Evolutionary conservation across 2,888 invertebrate genomes (phyloP), one percentile per base, ranked within the genome.

Genomic region (Graphium colonna): DNA sequence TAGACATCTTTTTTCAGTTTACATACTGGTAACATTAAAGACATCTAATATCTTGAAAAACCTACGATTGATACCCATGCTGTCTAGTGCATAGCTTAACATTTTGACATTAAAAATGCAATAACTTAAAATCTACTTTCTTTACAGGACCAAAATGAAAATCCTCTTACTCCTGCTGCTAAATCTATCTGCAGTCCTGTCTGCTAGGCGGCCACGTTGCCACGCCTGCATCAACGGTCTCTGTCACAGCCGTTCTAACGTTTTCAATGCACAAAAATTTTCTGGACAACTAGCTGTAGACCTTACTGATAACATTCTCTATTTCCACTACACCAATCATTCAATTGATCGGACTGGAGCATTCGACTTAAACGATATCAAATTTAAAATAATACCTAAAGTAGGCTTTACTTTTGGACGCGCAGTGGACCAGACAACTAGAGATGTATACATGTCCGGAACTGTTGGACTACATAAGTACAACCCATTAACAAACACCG

Each of bases 201-300:
- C 56, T 42, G 52, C 62, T 0, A 63, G 57, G 36, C 58, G 61
- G 8, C 52, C 61, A 46, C 54, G 55, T 28, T 84, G 85, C 60
- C 69, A 85, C 52, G 82, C 80, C 1, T 84, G 84, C 53, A 63
- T 84, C 33, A 71, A 81, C 52, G 70, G 68, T n/a, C 60, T 67
- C 0, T 85, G 85, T 49, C 79, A 81, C 62, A 72, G 69, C 1
- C 73, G 72, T 51, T 69, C 69, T 1, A 68, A 59, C 36, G 67
- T 84, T 39, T 69, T 76, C 48, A 68, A 71, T 33, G 73, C 71
- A 38, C 58, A 71, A 31, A 69, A 72, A 49, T 64, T 83, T 17
- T 71, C 78, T 2, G 85, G 84, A 0, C 84, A 84, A 61, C 57
- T 84, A 15, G 82, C 82, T 2, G 65, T 85, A 1, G 85, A 83